Percentiles rank a stretch among this genome's conserved stretches.
Conservation (phyloP, 2,888 invertebrate genomes). For the Crepidodera aurea region DNA sequence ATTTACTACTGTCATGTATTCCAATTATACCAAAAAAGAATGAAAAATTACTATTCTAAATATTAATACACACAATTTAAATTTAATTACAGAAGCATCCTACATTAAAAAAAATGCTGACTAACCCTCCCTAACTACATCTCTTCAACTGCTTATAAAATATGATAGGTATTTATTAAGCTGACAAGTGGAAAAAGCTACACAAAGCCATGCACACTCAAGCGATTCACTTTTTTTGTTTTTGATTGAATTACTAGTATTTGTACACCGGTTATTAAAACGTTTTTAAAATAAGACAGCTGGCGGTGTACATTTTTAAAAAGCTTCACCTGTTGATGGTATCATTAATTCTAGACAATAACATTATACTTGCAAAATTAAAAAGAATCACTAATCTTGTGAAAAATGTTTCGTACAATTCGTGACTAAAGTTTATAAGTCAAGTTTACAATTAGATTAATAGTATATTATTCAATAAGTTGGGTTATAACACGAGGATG, state of each 20-base stretch:
- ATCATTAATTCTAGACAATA: too few relatives aligned
- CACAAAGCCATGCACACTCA: constrained; percentile 26
- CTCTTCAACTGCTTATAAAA: constrained; percentile 32
- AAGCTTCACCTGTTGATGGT: too few relatives aligned
- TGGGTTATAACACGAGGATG: too few relatives aligned
- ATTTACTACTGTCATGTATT: constrained; percentile 6
- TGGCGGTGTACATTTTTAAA: background rate
- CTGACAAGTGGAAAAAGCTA: constrained; percentile 33
- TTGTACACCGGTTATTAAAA: constrained; percentile 27
- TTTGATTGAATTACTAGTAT: constrained; percentile 28
- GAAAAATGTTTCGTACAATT: too few relatives aligned
- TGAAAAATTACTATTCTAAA: constrained; percentile 28
- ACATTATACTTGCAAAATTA: too few relatives aligned
- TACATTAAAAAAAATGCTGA: constrained; percentile 33
- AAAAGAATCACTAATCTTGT: too few relatives aligned
- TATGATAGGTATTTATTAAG: constrained; percentile 38
- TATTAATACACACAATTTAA: constrained; percentile 36
- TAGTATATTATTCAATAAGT: too few relatives aligned
- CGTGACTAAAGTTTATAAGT: too few relatives aligned
- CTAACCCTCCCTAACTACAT: constrained; percentile 35
- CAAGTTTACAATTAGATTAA: too few relatives aligned
- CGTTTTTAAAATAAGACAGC: constrained; percentile 20
- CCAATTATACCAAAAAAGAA: constrained; percentile 23
- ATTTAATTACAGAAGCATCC: constrained; percentile 30
- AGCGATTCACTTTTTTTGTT: constrained; percentile 20